Percentiles rank a stretch among this genome's conserved stretches.
phyloP scores from a whole-genome alignment of 2,113 vertebrate genomes.

The Mustela lutreola region DNA sequence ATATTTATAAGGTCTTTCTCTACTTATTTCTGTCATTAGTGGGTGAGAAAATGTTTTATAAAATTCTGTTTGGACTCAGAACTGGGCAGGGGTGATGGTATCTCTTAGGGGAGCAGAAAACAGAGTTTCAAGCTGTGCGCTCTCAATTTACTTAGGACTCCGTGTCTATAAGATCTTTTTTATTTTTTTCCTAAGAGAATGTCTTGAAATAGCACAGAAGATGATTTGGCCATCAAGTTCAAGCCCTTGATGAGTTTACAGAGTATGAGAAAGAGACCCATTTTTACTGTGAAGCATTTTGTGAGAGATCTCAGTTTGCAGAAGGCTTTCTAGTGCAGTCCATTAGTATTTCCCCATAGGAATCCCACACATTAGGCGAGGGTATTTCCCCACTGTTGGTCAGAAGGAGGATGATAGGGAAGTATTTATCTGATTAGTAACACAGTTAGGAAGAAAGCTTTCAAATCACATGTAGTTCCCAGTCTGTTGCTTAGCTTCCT shows the following conservation, averaged over 20 bases:
- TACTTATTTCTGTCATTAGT: neutral
- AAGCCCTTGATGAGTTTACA: slow-evolving; percentile 35
- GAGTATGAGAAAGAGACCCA: neutral
- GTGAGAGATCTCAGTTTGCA: neutral
- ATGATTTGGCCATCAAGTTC: slow-evolving; percentile 25
- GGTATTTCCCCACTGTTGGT: neutral
- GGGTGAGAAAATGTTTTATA: slow-evolving; percentile 5
- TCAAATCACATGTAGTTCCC: neutral
- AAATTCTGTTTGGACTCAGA: slow-evolving; percentile 16
- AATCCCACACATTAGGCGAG: neutral
- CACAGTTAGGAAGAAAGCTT: slow-evolving; percentile 16
- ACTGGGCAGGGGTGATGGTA: neutral
- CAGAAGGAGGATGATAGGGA: neutral
- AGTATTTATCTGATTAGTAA: neutral
- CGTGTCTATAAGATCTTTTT: neutral
- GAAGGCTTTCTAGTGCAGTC: neutral
- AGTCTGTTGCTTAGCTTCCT: slow-evolving; percentile 28
- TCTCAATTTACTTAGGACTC: slow-evolving; percentile 19
- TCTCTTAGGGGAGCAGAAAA: neutral
- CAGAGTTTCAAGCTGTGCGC: neutral
- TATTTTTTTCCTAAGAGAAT: neutral
- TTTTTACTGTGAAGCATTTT: slow-evolving; percentile 33
- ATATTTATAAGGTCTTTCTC: neutral
- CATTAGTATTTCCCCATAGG: slow-evolving; percentile 23
- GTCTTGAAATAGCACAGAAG: slow-evolving; percentile 58